A percentile compares a stretch with the other conserved stretches of the same genome.
Conservation (phyloP, 1,140 invertebrate species). For the Cotesia typhae region DNA sequence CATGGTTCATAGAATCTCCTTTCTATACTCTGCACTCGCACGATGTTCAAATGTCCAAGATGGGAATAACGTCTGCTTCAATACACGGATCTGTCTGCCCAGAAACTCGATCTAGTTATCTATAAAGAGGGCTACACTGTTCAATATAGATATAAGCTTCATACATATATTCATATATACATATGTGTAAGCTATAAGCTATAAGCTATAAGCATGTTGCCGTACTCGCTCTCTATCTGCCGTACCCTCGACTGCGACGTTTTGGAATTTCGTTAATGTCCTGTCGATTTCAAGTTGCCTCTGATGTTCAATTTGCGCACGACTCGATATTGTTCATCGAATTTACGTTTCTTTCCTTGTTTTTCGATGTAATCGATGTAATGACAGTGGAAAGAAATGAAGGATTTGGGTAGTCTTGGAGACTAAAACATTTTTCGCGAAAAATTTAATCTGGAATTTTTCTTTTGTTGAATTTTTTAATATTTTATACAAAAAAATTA, state of each 20-base stretch:
- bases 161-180: slow-evolving; percentile 33
- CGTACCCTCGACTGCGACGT: slow-evolving; percentile 12
- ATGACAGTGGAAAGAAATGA: too few relatives aligned
- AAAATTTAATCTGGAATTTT: too few relatives aligned
- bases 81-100: slow-evolving; percentile 38
- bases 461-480: too few relatives aligned
- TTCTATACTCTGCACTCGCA: slow-evolving; percentile 31
- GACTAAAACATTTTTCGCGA: too few relatives aligned
- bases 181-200: neutral
- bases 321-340: too few relatives aligned
- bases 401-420: too few relatives aligned
- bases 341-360: too few relatives aligned
- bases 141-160: slow-evolving; percentile 43
- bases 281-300: slow-evolving; percentile 15
- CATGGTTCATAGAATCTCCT: slow-evolving; percentile 25
- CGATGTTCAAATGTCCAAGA: slow-evolving; percentile 39
- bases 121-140: slow-evolving; percentile 32
- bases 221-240: slow-evolving; percentile 6
- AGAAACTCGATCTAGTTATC: slow-evolving; percentile 41
- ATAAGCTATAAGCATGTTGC: too few relatives aligned
- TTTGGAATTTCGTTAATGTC: slow-evolving; percentile 13
- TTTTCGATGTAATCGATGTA: too few relatives aligned
- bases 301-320: too few relatives aligned
- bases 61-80: slow-evolving; percentile 45
- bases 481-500: too few relatives aligned